phyloP scores from a whole-genome alignment of 2,888 invertebrate genomes.

The Leptopilina myrica region DNA sequence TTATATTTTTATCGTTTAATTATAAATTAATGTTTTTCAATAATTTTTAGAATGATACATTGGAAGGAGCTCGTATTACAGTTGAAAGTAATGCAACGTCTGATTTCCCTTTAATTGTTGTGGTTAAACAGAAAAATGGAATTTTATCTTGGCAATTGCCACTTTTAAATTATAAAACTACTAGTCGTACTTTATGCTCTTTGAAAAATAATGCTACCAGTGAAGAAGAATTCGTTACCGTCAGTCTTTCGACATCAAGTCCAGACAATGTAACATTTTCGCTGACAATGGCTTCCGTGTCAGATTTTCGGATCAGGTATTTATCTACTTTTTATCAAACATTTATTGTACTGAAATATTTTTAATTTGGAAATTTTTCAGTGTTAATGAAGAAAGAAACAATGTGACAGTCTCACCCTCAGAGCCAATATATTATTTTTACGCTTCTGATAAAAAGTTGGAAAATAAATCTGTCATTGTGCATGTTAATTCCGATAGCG shows the following conservation, averaged over 20 bases:
- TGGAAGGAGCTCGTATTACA: conserved; percentile 67
- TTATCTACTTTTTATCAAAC: conserved; percentile 42
- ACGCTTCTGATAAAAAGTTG: conserved; percentile 78
- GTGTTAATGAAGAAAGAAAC: conserved; percentile 59
- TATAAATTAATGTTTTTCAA: too few relatives aligned
- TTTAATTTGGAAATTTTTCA: conserved; percentile 44
- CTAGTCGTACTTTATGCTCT: conserved; percentile 81
- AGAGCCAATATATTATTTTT: conserved; percentile 81
- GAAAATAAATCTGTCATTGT: conserved; percentile 79
- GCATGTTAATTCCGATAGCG: conserved; percentile 82
- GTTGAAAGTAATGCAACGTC: conserved; percentile 77
- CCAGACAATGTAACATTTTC: conserved; percentile 79
- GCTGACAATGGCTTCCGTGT: conserved; percentile 80
- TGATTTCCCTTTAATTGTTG: conserved; percentile 84
- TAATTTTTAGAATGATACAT: conserved; percentile 48
- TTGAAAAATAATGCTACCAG: conserved; percentile 77
- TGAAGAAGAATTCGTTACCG: conserved; percentile 78
- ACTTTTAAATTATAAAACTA: conserved; percentile 62
- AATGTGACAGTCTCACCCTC: conserved; percentile 77
- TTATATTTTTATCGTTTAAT: too few relatives aligned
- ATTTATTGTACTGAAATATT: conserved; percentile 16
- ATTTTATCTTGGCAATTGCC: conserved; percentile 90
- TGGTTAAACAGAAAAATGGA: conserved; percentile 85
- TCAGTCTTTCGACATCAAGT: conserved; percentile 84
- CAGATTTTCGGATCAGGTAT: conserved; percentile 80